phyloP scores from a whole-genome alignment of 2,888 invertebrate species.

The Philonicus albiceps region DNA sequence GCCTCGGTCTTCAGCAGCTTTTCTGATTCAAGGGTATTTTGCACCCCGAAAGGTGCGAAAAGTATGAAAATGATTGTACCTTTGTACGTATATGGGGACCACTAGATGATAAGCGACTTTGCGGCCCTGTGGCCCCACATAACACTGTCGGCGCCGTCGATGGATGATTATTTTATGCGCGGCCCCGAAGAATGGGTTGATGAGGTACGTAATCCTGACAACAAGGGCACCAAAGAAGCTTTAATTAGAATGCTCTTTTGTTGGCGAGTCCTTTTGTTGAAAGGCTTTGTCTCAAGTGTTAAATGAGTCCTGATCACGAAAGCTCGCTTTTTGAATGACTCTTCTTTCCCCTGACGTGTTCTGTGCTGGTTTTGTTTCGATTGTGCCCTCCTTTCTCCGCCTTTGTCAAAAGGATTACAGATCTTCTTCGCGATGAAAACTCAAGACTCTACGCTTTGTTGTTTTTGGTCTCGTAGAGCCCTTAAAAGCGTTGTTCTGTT shows the following conservation, averaged over 20 bases:
- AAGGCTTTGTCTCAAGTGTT: slow-evolving; percentile 19
- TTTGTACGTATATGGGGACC: background rate
- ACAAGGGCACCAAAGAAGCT: slow-evolving; percentile 11
- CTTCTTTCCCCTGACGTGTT: background rate
- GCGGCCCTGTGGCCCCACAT: background rate
- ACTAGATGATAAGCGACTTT: background rate
- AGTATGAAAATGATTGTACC: background rate
- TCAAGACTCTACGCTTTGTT: background rate
- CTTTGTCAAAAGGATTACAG: background rate
- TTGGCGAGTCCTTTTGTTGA: slow-evolving; percentile 25
- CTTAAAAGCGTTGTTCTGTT: background rate
- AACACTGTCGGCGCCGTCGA: background rate
- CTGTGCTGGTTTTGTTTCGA: background rate
- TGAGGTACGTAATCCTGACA: background rate
- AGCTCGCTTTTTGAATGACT: background rate
- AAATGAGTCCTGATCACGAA: slow-evolving; percentile 42
- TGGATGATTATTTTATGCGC: slow-evolving; percentile 18
- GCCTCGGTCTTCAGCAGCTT: background rate
- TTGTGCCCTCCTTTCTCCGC: background rate
- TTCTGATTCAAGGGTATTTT: background rate
- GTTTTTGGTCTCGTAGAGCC: background rate
- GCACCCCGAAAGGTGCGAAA: background rate
- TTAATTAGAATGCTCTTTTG: slow-evolving; percentile 44
- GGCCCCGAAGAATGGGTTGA: background rate
- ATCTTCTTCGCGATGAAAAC: background rate